phyloP scores from a whole-genome alignment of 2,113 vertebrate genomes.

The Thalassarche chlororhynchos region DNA sequence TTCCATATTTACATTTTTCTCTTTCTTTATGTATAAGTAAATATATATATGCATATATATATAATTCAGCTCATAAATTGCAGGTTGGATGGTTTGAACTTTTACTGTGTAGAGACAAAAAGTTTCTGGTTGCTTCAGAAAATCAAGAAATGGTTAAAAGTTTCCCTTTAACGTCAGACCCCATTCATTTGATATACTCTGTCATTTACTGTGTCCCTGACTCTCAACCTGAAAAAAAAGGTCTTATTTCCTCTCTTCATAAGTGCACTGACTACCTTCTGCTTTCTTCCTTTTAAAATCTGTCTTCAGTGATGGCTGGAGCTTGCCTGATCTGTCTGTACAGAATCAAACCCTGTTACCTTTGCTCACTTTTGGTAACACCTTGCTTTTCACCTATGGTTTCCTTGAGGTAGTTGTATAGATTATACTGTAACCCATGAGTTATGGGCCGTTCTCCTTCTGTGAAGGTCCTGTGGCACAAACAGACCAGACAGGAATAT shows the following conservation, averaged over 20 bases:
- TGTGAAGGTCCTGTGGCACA: background rate
- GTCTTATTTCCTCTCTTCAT: background rate
- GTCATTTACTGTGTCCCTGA: background rate
- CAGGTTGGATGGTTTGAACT: background rate
- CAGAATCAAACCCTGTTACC: background rate
- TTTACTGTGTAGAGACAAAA: background rate
- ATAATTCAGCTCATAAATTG: background rate
- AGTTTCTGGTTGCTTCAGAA: background rate
- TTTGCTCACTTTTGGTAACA: background rate
- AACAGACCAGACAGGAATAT: fast-evolving
- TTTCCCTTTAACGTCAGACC: background rate
- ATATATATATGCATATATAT: background rate
- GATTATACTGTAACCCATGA: background rate
- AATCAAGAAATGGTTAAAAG: background rate
- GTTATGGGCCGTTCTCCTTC: background rate
- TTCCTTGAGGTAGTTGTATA: background rate
- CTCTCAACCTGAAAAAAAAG: background rate
- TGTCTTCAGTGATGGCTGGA: background rate
- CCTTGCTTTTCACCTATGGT: background rate
- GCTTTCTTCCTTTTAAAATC: background rate
- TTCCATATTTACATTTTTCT: background rate
- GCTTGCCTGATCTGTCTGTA: background rate
- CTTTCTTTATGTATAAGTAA: background rate
- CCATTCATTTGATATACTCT: background rate
- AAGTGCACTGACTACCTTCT: background rate